Percentiles rank a stretch among this genome's conserved stretches.
These are phyloP conservation scores for Drepanosiphum platanoidis DNA, from an alignment of 2,888 invertebrate species.

Conservation along the genomic window DNA sequence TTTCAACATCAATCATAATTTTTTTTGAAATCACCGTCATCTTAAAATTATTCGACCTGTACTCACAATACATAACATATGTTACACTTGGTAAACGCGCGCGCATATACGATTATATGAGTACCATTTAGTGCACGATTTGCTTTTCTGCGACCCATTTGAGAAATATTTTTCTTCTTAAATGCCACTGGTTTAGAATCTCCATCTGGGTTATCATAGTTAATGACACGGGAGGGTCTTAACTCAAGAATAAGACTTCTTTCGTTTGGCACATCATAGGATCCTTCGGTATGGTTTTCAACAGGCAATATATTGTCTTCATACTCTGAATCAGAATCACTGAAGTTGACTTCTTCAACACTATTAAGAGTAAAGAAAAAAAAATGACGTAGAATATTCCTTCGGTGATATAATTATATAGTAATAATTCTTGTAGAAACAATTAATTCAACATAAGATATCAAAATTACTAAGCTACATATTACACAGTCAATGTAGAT, in stretches of 20 bases:
- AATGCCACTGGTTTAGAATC: neutral
- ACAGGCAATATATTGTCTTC: neutral
- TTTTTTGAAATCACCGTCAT: neutral
- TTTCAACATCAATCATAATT: neutral
- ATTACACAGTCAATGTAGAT: no score
- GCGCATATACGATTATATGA: neutral
- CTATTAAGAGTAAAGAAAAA: neutral
- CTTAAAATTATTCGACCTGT: neutral
- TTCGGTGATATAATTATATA: neutral
- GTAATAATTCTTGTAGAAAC: neutral
- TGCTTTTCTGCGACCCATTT: conserved; percentile 61
- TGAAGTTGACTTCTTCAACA: no score
- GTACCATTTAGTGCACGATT: conserved; percentile 61
- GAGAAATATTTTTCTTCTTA: conserved; percentile 44
- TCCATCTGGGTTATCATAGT: neutral
- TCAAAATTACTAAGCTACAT: neutral
- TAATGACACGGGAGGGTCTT: neutral
- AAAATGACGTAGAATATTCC: neutral
- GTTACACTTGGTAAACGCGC: neutral
- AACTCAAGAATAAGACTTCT: neutral
- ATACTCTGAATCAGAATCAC: neutral
- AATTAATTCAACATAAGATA: neutral
- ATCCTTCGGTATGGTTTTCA: no score
- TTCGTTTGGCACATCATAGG: neutral
- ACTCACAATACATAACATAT: neutral